Percentiles rank a stretch among this genome's conserved stretches.
These are phyloP conservation scores for Parotocinclus haroldoi DNA, from an alignment of 2,797 vertebrate species.

Conservation along the genomic window DNA sequence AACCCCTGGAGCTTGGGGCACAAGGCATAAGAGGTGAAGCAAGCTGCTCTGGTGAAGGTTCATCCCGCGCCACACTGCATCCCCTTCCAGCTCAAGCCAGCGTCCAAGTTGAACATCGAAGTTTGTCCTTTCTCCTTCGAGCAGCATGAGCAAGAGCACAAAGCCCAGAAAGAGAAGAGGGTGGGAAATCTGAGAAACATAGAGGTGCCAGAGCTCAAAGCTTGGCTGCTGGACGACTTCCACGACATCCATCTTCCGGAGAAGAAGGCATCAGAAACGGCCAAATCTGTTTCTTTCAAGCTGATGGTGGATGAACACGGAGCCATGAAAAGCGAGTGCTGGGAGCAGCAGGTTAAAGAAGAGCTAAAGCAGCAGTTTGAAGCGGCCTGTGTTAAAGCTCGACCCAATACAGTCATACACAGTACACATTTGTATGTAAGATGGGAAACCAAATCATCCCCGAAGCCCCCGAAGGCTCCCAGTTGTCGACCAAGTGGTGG, in stretches of 20 bases:
- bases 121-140: conserved; percentile 92
- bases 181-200: conserved; percentile 79
- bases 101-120: conserved; percentile 75
- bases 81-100: conserved; percentile 83
- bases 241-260: conserved; percentile 79
- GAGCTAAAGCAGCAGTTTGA: conserved; percentile 83
- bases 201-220: conserved; percentile 87
- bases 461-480: conserved; percentile 80
- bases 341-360: conserved; percentile 84
- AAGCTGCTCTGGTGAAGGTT: conserved; percentile 68
- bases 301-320: conserved; percentile 81
- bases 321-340: conserved; percentile 71
- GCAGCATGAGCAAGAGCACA: conserved; percentile 79
- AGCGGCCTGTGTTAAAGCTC: conserved; percentile 80
- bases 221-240: conserved; percentile 82
- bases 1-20: conserved; percentile 67
- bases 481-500: conserved; percentile 85
- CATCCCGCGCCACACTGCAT: conserved; percentile 82
- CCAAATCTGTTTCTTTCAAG: conserved; percentile 83
- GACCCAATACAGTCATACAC: conserved; percentile 76
- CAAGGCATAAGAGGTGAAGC: conserved; percentile 76
- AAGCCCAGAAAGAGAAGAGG: conserved; percentile 80
- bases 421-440: conserved; percentile 87
- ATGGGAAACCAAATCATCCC: conserved; percentile 70
- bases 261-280: conserved; percentile 79